Base-by-base conservation (phyloP, 2,113 vertebrate genomes). In the Danionella cerebrum region DNA sequence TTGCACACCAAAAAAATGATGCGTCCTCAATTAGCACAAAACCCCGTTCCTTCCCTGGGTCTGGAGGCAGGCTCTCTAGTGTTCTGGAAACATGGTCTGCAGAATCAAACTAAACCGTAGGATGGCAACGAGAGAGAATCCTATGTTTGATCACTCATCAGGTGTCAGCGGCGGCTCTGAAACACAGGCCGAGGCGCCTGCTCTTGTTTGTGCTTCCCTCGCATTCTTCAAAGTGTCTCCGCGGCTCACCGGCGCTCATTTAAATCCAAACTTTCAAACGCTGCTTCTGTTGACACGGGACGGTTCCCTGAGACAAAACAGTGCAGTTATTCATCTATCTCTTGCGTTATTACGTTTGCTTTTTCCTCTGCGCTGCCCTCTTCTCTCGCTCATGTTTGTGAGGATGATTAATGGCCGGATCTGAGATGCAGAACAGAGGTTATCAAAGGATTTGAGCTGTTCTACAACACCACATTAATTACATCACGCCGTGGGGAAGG, bases 141-240 rank as follows among this genome's bases (percentile, higher is more conserved):
- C 41, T 74, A 51, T 76, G 84, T 88, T 89, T 89, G 88, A 88
- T 89, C 88, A 88, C 72, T 84, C 83, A 86, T 89, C 86, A 88
- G 80, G 83, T 89, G 86, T 89, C 87, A 89, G 75, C 80, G 27
- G 78, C 81, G 80, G 83, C 86, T 84, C 81, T 76, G 48, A 85
- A 88, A 87, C 83, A 83, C 82, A 86, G 84, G 80, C 85, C 64
- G 50, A 83, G 82, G 83, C 81, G 82, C 80, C 83, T 39, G 80
- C 79, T 84, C 82, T 84, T 85, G 84, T 88, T 88, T 84, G 79
- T 84, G 82, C 83, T 78, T 72, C 80, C 21, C 42, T 77, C 80
- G 58, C 77, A 73, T 72, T 85, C 87, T 89, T 90, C 85, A 89
- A 89, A 89, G 86, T 66, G 71, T 76, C 81, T 82, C 69, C 44